Percentiles rank a stretch among this genome's conserved stretches.
Evolutionary conservation across 2,113 vertebrate species (phyloP).

Genomic region (Meriones unguiculatus): DNA sequence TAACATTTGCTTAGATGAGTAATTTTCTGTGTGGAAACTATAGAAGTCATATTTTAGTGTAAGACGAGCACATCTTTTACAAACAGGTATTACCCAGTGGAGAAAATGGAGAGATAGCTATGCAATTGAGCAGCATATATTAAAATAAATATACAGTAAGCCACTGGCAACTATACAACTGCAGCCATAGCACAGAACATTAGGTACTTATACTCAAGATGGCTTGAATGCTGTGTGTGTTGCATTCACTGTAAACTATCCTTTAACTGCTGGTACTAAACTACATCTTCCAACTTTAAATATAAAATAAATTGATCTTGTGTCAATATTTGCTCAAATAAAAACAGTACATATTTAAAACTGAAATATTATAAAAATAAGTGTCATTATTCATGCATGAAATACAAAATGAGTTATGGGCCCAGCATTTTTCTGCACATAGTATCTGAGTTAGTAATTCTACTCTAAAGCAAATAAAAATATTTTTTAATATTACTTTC

Average conservation of each 20-base stretch:
- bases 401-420: slow-evolving; percentile 50
- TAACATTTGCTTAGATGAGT: slow-evolving; percentile 2
- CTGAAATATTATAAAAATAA: slow-evolving; percentile 61
- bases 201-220: background rate
- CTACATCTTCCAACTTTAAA: slow-evolving; percentile 73
- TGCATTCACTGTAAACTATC: slow-evolving; percentile 49
- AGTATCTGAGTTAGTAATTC: background rate
- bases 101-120: slow-evolving; percentile 48
- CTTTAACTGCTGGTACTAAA: slow-evolving; percentile 67
- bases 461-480: slow-evolving; percentile 53
- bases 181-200: background rate
- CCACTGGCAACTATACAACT: slow-evolving; percentile 38
- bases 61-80: slow-evolving; percentile 30
- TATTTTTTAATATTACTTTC: background rate
- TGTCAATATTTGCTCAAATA: slow-evolving; percentile 72
- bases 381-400: slow-evolving; percentile 45
- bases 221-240: slow-evolving; percentile 36
- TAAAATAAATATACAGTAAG: slow-evolving; percentile 61
- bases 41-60: background rate
- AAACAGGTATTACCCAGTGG: background rate
- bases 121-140: slow-evolving; percentile 20
- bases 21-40: slow-evolving; percentile 53
- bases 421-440: background rate
- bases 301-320: slow-evolving; percentile 66
- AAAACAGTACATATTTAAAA: slow-evolving; percentile 73